Conservation (phyloP, 2,113 vertebrate genomes). For the Catharus minimus region DNA sequence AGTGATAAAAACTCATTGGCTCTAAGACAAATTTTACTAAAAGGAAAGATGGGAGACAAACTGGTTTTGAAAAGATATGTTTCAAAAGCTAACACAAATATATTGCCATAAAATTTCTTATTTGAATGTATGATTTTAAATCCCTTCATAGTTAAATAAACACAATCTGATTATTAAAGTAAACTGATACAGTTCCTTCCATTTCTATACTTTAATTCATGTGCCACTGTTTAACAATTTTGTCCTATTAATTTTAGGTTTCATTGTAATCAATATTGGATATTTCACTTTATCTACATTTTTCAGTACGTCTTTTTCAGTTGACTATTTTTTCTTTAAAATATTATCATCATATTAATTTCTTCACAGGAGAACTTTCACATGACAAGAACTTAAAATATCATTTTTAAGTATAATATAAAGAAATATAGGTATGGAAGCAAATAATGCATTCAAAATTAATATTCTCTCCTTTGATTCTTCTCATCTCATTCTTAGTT, state of each 20-base stretch:
- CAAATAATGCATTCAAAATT: not conserved
- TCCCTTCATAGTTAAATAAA: not conserved
- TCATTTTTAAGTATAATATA: not conserved
- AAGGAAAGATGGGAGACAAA: not conserved
- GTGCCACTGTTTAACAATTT: not conserved
- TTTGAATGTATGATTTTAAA: not conserved
- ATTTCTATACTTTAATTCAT: not conserved
- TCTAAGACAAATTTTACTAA: not conserved
- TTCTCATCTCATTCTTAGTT: not conserved
- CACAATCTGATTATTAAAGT: not conserved
- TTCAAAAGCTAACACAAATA: not conserved
- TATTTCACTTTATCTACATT: not conserved
- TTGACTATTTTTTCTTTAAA: not conserved
- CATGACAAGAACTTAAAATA: not conserved
- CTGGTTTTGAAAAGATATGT: not conserved
- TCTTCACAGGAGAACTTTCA: not conserved
- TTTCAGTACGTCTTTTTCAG: not conserved
- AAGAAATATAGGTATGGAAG: not conserved
- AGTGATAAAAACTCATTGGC: not conserved
- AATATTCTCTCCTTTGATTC: not conserved
- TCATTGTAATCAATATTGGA: not conserved
- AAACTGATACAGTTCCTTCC: not conserved
- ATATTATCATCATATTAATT: not conserved
- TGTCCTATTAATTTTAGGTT: not conserved
- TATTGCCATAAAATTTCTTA: not conserved